Evolutionary conservation across 2,797 vertebrate genomes (phyloP).

Genomic region (Ctenochaetus hawaiiensis): DNA sequence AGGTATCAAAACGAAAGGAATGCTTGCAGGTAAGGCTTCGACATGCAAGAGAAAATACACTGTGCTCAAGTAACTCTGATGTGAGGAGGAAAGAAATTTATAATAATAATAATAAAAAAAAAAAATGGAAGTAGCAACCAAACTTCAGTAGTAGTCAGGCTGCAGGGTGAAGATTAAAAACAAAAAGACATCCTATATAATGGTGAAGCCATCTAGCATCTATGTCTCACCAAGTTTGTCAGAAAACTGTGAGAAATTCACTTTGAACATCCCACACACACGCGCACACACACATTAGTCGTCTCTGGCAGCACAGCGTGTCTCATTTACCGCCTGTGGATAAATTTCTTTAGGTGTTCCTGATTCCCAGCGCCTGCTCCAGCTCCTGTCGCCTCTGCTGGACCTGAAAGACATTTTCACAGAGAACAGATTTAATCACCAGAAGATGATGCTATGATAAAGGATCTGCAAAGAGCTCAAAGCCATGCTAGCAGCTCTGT

Average conservation of each 20-base stretch:
- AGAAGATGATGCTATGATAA: background rate
- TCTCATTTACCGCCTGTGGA: slow-evolving; percentile 12
- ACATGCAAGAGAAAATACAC: slow-evolving; percentile 56
- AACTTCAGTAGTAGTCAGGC: slow-evolving; percentile 36
- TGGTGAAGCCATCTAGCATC: slow-evolving; percentile 61
- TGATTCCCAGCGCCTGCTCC: slow-evolving; percentile 98
- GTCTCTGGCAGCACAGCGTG: slow-evolving; percentile 36
- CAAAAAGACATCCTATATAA: slow-evolving; percentile 60
- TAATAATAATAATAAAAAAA: background rate
- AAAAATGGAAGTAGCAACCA: slow-evolving; percentile 42
- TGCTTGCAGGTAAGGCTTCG: slow-evolving; percentile 65
- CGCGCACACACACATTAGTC: slow-evolving; percentile 20
- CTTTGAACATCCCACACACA: slow-evolving; percentile 38
- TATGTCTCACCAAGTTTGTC: slow-evolving; percentile 53
- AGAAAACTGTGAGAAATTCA: slow-evolving; percentile 52
- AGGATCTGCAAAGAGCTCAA: background rate
- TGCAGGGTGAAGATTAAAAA: slow-evolving; percentile 30
- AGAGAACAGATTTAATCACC: slow-evolving; percentile 27
- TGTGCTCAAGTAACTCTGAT: slow-evolving; percentile 37
- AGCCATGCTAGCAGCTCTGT: too few relatives aligned
- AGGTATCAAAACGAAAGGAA: slow-evolving; percentile 67
- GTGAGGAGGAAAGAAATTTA: background rate
- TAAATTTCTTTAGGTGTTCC: slow-evolving; percentile 91
- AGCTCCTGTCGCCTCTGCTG: slow-evolving; percentile 98
- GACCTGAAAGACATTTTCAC: slow-evolving; percentile 85